phyloP scores from a whole-genome alignment of 2,888 invertebrate genomes.

The Torymus texanus region DNA sequence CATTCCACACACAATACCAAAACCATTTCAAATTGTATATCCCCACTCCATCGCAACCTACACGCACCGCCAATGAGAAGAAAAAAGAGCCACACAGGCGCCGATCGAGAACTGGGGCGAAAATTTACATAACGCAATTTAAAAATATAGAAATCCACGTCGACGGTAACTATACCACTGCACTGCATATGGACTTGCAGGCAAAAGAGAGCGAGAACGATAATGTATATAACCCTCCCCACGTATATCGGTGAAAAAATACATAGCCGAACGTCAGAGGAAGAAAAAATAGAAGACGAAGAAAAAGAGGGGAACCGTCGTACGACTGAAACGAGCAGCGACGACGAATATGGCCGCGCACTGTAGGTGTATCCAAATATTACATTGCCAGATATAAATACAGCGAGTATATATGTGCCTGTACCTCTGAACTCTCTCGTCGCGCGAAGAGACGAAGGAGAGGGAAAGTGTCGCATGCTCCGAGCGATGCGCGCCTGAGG shows the following conservation, averaged over 20 bases:
- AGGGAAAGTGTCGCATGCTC: slow-evolving; percentile 49
- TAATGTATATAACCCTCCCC: too few species aligned
- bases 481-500: slow-evolving; percentile 22
- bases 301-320: not conserved
- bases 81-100: not conserved
- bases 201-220: too few species aligned
- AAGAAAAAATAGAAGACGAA: slow-evolving; percentile 8
- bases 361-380: slow-evolving; percentile 69
- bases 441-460: not conserved
- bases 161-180: too few species aligned
- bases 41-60: too few species aligned
- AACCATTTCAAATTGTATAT: too few species aligned
- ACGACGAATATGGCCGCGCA: slow-evolving; percentile 56
- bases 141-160: slow-evolving; percentile 40
- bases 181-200: too few species aligned
- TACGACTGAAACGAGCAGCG: slow-evolving; percentile 23
- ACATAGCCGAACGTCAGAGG: not conserved
- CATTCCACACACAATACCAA: too few species aligned
- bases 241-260: too few species aligned
- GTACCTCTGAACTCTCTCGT: slow-evolving; percentile 61
- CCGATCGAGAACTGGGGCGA: slow-evolving; percentile 27
- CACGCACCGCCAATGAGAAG: too few species aligned
- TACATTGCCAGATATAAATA: slow-evolving; percentile 71
- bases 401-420: slow-evolving; percentile 56
- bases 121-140: slow-evolving; percentile 48